Base-by-base conservation (phyloP, 2,888 invertebrate genomes). In the Venustoraphidia nigricollis region DNA sequence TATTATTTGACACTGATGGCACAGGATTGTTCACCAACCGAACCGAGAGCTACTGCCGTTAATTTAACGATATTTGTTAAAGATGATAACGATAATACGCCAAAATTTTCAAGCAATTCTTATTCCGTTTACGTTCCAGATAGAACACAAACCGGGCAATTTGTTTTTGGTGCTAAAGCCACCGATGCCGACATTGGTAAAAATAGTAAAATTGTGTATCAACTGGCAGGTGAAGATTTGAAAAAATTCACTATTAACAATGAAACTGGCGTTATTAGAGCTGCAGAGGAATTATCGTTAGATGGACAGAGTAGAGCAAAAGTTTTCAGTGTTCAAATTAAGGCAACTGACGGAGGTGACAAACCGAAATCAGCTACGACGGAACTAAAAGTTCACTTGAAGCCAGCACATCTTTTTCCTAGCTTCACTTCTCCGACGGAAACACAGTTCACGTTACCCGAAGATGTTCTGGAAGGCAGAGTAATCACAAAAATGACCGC, bases 101-200 rank as follows among this genome's bases (percentile, higher is more conserved):
- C 92, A 0, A 71, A 69, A 44, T 92, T 92, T 67, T 74, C 81
- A 8, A 77, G 79, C 51, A 72, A 78, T 2, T 76, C 78, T 52
- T 91, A 88, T 62, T 81, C 81, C 56, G 80, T 89, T 13, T 82
- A 85, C 57, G 80, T 94, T 48, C 83, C 91, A 0, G 90, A 92
- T 61, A 79, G 81, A 35, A 90, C 86, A 1, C 71, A 75, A 52
- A 70, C 77, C 46, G 89, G 86, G 61, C 79, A 90, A 58, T 95
- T 94, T 68, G 87, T 95, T 27, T 87, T 91, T 62, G 94, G 94
- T 9, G 88, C 89, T 0, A 84, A 82, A 63, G 94, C 94, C 0
- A 72, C 74, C 8, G 95, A 95, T 64, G 74, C 75, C 51, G 95
- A 95, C 64, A 76, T 81, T 48, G 90, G 85, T 0, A 67, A 73